Evolutionary conservation across 2,113 vertebrate genomes (phyloP), one percentile per base, ranked within the genome.

Genomic region (Syrrhaptes paradoxus): DNA sequence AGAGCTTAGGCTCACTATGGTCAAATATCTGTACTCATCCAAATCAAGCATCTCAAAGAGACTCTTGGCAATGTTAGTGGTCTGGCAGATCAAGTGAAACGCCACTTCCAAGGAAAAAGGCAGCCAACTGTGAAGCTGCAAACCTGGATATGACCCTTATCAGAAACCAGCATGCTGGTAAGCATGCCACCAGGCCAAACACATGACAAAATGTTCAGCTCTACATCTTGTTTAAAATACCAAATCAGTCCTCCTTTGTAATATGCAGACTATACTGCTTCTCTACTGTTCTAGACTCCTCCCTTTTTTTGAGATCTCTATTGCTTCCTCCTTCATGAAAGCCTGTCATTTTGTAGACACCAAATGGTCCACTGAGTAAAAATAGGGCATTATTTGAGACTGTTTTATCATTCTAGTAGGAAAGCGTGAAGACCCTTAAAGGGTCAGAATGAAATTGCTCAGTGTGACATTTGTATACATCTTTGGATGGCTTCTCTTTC

Each of bases 281-380:
- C 32, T 67, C 11, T 65, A 25, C 38, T 38, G 38, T 38, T 38
- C 38, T 38, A 38, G 11, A 38, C 38, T 59, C 17, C 15, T 31
- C 26, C 49, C 34, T 72, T 78, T 67, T 52, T 6, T 29, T 63
- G 52, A 65, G 8, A 67, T 90, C 76, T 48, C 28, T 73, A 19
- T n/a, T 41, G 2, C 0, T 1, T 52, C 21, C 10, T 76, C 4
- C 41, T 90, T 73, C 65, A 31, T 29, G 19, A 0, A 5, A 73
- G 2, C 14, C 24, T 70, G 51, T 15, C 7, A 38, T 81, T 48
- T n/a, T 81, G 18, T 38, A 85, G 32, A 3, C 28, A 43, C 9
- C 6, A 62, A 58, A 31, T 18, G 7, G 16, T 71, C 22, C 15
- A 43, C 3, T 10, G 4, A 32, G 10, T 62, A 58, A 51, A 71